Percentiles rank a stretch among this genome's conserved stretches.
These are phyloP conservation scores for Machimus rusticus DNA, from an alignment of 2,888 invertebrate genomes.

Conservation along the genomic window DNA sequence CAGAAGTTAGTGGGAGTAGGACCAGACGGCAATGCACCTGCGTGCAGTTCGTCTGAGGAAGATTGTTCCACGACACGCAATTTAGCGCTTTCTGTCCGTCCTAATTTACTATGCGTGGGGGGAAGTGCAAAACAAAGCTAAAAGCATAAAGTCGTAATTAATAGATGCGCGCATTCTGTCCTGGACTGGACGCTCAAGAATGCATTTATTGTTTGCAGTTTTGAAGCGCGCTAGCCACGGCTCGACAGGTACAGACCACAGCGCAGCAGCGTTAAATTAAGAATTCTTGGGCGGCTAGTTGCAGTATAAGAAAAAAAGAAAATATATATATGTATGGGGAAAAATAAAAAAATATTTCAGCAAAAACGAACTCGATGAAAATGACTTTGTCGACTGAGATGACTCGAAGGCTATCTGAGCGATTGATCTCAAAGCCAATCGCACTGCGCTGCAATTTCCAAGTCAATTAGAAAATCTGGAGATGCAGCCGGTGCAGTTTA, in stretches of 20 bases:
- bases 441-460: constrained; percentile 30
- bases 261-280: not conserved
- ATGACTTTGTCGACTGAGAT: constrained; percentile 27
- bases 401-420: constrained; percentile 19
- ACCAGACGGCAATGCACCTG: not conserved
- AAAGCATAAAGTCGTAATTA: constrained; percentile 31
- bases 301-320: not conserved
- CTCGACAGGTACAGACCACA: not conserved
- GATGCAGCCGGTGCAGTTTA: not conserved
- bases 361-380: constrained; percentile 29
- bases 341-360: not conserved
- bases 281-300: not conserved
- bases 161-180: constrained; percentile 6
- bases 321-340: no score
- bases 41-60: not conserved
- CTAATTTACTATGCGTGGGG: not conserved
- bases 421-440: constrained; percentile 35
- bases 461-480: constrained; percentile 38
- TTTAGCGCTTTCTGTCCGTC: not conserved
- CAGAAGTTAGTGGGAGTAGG: not conserved
- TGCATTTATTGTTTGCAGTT: constrained; percentile 33
- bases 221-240: not conserved
- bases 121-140: not conserved
- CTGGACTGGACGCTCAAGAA: constrained; percentile 36
- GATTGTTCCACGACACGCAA: not conserved